phyloP scores from a whole-genome alignment of 2,797 vertebrate genomes.

The Centropyge bicolor region DNA sequence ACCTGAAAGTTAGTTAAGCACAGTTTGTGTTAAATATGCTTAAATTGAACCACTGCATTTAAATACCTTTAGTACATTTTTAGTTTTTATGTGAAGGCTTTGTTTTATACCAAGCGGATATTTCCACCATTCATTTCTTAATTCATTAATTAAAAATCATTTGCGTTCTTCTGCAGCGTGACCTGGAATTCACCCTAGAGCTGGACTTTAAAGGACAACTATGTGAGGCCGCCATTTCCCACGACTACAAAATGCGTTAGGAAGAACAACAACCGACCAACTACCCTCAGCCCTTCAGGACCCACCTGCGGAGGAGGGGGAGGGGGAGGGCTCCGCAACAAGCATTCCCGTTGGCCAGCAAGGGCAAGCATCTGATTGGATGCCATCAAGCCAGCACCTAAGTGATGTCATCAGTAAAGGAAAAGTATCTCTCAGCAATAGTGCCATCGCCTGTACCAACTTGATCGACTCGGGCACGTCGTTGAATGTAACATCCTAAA shows the following conservation, averaged over 20 bases:
- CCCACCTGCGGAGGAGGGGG: slow-evolving; percentile 26
- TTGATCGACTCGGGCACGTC: slow-evolving; percentile 60
- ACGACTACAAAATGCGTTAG: slow-evolving; percentile 99
- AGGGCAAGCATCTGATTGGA: slow-evolving; percentile 56
- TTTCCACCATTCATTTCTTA: background rate
- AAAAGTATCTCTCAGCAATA: slow-evolving; percentile 78
- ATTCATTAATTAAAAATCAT: background rate
- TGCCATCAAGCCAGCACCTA: slow-evolving; percentile 55
- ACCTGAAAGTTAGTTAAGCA: too few relatives aligned
- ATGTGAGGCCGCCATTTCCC: slow-evolving; percentile 97
- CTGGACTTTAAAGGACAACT: slow-evolving; percentile 98
- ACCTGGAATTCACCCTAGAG: slow-evolving; percentile 97
- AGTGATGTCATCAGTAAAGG: slow-evolving; percentile 72
- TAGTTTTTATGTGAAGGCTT: background rate
- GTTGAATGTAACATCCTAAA: slow-evolving; percentile 78
- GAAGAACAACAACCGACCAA: slow-evolving; percentile 21
- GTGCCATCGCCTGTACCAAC: slow-evolving; percentile 67
- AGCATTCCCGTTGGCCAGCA: slow-evolving; percentile 41
- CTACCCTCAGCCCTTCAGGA: slow-evolving; percentile 56
- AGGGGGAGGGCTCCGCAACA: slow-evolving; percentile 42
- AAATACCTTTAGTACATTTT: background rate
- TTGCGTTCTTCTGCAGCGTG: slow-evolving; percentile 87
- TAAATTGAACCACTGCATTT: background rate
- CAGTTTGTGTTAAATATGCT: too few relatives aligned
- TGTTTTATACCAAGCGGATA: background rate